phyloP scores from a whole-genome alignment of 2,888 invertebrate species.

The Perizoma affinitatum region DNA sequence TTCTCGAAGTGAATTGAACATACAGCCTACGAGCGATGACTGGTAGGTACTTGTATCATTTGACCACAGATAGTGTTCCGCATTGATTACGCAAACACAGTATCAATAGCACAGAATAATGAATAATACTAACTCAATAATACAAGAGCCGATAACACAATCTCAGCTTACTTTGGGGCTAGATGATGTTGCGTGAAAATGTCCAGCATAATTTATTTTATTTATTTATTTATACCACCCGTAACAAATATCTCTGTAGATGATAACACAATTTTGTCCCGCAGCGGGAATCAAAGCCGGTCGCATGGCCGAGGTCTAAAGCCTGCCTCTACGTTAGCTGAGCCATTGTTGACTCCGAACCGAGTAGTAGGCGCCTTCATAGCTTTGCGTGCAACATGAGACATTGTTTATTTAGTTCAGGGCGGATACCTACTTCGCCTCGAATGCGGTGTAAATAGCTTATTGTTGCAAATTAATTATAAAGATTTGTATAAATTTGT shows the following conservation, averaged over 20 bases:
- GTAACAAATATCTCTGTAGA: no score
- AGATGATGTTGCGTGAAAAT: no score
- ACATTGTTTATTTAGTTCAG: slow-evolving; percentile 64
- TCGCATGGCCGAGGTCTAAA: slow-evolving; percentile 2
- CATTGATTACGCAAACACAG: slow-evolving; percentile 15
- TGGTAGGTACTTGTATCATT: slow-evolving; percentile 1
- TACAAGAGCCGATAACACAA: slow-evolving; percentile 6
- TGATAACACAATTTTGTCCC: no score
- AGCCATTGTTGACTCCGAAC: slow-evolving; percentile 13
- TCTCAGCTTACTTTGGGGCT: no score
- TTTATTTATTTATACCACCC: no score
- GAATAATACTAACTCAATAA: not conserved
- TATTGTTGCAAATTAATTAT: slow-evolving; percentile 25
- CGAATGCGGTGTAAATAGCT: slow-evolving; percentile 18
- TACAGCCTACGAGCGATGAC: not conserved
- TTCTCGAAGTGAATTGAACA: slow-evolving; percentile 19
- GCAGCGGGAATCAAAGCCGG: no score
- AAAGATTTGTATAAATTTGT: slow-evolving; percentile 34
- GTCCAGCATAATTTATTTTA: no score
- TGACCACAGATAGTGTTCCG: slow-evolving; percentile 13
- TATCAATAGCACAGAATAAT: not conserved
- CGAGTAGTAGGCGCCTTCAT: slow-evolving; percentile 10
- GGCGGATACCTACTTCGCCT: slow-evolving; percentile 28
- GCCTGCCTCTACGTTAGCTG: slow-evolving; percentile 7
- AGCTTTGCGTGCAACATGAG: slow-evolving; percentile 65